These are phyloP conservation scores for Dioctria linearis DNA, from an alignment of 2,888 invertebrate genomes.

Conservation along the genomic window DNA sequence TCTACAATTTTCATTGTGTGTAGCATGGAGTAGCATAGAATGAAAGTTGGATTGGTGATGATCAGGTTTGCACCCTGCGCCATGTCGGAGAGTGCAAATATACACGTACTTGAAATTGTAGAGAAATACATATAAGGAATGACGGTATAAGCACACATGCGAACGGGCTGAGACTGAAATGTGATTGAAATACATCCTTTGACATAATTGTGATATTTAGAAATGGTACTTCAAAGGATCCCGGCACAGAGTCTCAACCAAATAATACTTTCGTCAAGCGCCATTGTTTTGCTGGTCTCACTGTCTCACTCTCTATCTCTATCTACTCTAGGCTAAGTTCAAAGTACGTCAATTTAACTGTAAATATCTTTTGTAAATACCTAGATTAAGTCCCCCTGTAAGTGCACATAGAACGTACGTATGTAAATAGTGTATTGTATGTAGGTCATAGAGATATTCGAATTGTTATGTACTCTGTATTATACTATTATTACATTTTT, in stretches of 20 bases:
- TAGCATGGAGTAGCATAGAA: background rate
- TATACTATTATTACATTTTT: slow-evolving; percentile 45
- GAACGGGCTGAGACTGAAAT: slow-evolving; percentile 31
- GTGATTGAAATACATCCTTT: slow-evolving; percentile 45
- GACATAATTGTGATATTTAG: slow-evolving; percentile 46
- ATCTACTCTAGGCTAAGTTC: background rate
- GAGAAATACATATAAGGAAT: too few relatives aligned
- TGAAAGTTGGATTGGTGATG: background rate
- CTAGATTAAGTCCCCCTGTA: background rate
- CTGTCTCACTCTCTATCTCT: background rate
- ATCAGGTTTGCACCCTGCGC: background rate
- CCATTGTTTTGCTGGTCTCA: slow-evolving; percentile 3
- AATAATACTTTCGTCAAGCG: slow-evolving; percentile 3
- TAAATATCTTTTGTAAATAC: slow-evolving; percentile 39
- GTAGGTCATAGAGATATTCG: slow-evolving; percentile 34
- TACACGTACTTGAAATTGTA: background rate
- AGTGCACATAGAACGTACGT: slow-evolving; percentile 19
- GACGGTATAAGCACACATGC: too few relatives aligned
- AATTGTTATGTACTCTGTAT: slow-evolving; percentile 45
- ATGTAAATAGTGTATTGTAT: too few relatives aligned
- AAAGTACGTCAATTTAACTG: slow-evolving; percentile 39
- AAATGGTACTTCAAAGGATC: slow-evolving; percentile 41
- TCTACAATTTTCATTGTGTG: background rate
- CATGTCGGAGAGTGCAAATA: background rate
- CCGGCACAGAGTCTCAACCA: slow-evolving; percentile 41